A percentile compares a stretch with the other conserved stretches of the same genome.
These are phyloP conservation scores for Cherax quadricarinatus DNA, from an alignment of 1,140 invertebrate species.

Conservation along the genomic window DNA sequence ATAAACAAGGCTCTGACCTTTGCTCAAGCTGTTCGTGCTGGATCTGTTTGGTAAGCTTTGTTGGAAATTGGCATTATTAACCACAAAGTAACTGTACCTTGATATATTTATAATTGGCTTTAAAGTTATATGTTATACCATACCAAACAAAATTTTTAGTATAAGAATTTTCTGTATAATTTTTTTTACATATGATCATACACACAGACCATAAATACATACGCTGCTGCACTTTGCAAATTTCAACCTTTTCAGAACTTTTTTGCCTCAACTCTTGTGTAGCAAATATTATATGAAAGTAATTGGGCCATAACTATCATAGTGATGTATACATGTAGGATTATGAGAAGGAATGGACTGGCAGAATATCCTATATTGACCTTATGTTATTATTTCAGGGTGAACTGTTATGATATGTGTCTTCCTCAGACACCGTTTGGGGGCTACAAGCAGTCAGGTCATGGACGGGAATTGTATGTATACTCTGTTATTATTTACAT, in stretches of 20 bases:
- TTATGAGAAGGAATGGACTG: no score
- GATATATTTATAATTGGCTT: no score
- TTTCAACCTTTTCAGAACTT: no score
- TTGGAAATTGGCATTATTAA: not conserved
- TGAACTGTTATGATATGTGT: slow-evolving; percentile 89
- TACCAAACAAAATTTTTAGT: no score
- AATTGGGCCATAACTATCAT: no score
- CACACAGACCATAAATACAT: no score
- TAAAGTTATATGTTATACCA: no score
- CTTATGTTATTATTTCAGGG: slow-evolving; percentile 78
- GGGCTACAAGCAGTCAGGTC: slow-evolving; percentile 91
- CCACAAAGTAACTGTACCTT: no score
- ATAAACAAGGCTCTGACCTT: slow-evolving; percentile 88
- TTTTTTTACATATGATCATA: no score
- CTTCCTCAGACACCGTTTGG: slow-evolving; percentile 89
- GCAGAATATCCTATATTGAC: not conserved
- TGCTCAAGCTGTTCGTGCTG: slow-evolving; percentile 87
- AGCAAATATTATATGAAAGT: not conserved
- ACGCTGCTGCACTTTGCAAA: no score
- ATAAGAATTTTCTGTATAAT: no score
- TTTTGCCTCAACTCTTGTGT: not conserved
- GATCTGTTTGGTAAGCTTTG: slow-evolving; percentile 83
- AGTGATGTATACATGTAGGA: no score
- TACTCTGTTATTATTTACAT: not conserved
- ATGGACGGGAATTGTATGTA: slow-evolving; percentile 88